Base-by-base conservation (phyloP, 2,888 invertebrate genomes). In the Drosophila pegasa region DNA sequence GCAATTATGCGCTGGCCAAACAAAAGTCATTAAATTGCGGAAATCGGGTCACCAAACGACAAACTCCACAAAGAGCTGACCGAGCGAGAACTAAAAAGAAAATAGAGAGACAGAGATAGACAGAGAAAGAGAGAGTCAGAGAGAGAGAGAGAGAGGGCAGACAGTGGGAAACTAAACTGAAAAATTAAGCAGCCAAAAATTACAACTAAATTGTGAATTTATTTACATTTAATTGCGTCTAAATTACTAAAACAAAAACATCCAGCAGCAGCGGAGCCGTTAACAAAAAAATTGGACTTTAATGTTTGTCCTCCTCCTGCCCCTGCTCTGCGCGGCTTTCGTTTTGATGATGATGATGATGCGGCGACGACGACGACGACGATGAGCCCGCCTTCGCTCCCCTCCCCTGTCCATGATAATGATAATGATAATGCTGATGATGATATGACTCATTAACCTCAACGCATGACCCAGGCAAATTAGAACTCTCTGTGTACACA, bases 401-500 rank as follows among this genome's bases (percentile, higher is more conserved):
- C 18, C 41, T 27, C 22, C 31, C 14, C 38, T 27, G n/a, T 14
- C 8, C 37, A 71, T 65, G 63, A 64, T 58, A 60, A 75, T 72
- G 61, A 64, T 56, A 64, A 75, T 72, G 68, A 67, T 64, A 54
- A 66, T 69, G 62, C 71, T 88, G 80, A 88, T 88, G 81, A 84
- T 83, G 83, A 83, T 88, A 84, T 88, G 89, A 85, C 88, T 85
- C 85, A 85, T 85, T 88, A 85, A 88, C 84, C 85, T 84, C 89
- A 71, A 87, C 79, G 76, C 80, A 84, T 80, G 89, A 80, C 88
- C 87, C 84, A 87, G 78, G 78, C 84, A 87, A 88, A 83, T 83
- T 83, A 83, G 88, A 88, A 77, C 83, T 71, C 65, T 76, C 65
- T 71, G 70, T 69, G 67, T 61, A 50, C 73, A 51, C 68, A 79